phyloP scores from a whole-genome alignment of 2,797 vertebrate genomes.

The Varecia variegata region DNA sequence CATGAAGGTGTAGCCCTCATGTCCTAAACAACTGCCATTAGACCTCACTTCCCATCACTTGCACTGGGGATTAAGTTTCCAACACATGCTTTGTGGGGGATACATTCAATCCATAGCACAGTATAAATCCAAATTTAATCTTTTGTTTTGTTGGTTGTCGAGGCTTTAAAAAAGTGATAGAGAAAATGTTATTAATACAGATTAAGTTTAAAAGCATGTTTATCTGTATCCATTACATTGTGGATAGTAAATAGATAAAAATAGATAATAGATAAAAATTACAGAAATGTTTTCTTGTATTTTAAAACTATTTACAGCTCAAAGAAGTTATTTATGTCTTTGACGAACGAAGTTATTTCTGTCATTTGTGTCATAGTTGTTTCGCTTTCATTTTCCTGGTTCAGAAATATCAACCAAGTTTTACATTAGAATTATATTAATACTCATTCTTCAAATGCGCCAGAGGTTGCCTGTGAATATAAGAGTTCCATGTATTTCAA shows the following conservation, averaged over 20 bases:
- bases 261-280: no score
- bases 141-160: not conserved
- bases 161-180: not conserved
- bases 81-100: not conserved
- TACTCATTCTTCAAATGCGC: not conserved
- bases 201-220: not conserved
- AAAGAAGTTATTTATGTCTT: not conserved
- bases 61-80: not conserved
- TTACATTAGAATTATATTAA: not conserved
- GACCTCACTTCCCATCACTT: not conserved
- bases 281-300: not conserved
- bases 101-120: not conserved
- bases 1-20: not conserved
- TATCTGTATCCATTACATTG: not conserved
- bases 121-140: not conserved
- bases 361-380: not conserved
- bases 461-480: not conserved
- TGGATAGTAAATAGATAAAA: not conserved
- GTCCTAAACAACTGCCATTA: not conserved
- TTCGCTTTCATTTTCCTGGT: not conserved
- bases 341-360: not conserved
- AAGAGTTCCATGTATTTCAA: not conserved
- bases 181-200: not conserved
- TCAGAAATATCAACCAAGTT: not conserved
- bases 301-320: not conserved